Base-by-base conservation (phyloP, 2,797 vertebrate species). In the Scleropages formosus region DNA sequence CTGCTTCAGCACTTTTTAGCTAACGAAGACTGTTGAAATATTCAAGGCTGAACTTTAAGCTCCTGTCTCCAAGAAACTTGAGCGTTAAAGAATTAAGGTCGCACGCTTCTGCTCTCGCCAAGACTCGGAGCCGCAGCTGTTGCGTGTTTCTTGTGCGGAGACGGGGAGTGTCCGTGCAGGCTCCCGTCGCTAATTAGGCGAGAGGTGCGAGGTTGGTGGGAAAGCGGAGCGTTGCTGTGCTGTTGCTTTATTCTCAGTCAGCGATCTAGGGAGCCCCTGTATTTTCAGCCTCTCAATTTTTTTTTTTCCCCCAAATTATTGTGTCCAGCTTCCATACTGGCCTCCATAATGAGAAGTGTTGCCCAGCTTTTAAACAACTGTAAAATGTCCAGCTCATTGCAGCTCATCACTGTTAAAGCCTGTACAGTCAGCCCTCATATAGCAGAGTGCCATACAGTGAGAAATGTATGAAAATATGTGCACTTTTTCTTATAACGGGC, bases 1-100 rank as follows among this genome's bases (percentile, higher is more conserved):
- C 87, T 76, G 72, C 81, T 81, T 91, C 88, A 89, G 88, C 89
- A 87, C 80, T 88, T 90, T 87, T 85, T 56, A 78, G 79, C 82
- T 75, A 80, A 75, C 75, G 31, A 51, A 77, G 80, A 81, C 82
- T 85, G 80, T 65, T 85, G 80, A 90, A 89, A 88, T 88, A 87
- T 89, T 89, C 84, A 89, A 87, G 81, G 56, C 77, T 75, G 69
- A 83, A 82, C 80, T 76, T 77, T 71, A 80, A 75, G 79, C 61
- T 60, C 63, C 61, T 67, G 78, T 74, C 67, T 4, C 20, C 26
- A 44, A 66, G 22, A 74, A 80, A 81, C 75, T 79, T 53, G 63
- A 75, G 80, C 85, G 84, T 85, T 85, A 81, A 82, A 56, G 61
- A 71, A 77, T 59, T 46, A 71, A 77, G 20, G 61, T 87, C 71